Percentiles rank a stretch among this genome's conserved stretches.
phyloP scores from a whole-genome alignment of 2,888 invertebrate genomes.

The Callosobruchus maculatus region DNA sequence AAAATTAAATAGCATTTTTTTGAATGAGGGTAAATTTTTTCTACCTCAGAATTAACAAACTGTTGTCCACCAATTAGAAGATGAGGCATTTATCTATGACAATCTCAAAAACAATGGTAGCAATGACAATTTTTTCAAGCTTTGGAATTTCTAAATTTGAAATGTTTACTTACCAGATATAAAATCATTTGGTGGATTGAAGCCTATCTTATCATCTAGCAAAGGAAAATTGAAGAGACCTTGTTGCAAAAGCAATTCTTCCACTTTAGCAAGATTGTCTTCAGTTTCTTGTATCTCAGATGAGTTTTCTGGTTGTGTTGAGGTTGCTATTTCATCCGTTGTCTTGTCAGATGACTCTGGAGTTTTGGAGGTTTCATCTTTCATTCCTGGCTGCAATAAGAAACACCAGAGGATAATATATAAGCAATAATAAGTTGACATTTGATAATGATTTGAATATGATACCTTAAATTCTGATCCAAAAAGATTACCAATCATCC shows the following conservation, averaged over 20 bases:
- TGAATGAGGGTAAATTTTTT: too few species aligned
- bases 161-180: slow-evolving; percentile 28
- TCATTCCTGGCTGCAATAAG: neutral
- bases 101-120: too few species aligned
- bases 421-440: too few species aligned
- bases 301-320: slow-evolving; percentile 1
- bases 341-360: neutral
- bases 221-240: slow-evolving; percentile 39
- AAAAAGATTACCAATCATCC: too few species aligned
- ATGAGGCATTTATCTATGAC: too few species aligned
- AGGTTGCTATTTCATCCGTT: neutral
- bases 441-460: too few species aligned
- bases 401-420: neutral
- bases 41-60: too few species aligned
- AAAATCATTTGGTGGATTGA: slow-evolving; percentile 37
- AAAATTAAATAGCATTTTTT: too few species aligned
- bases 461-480: too few species aligned
- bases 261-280: slow-evolving; percentile 37
- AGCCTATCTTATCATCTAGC: slow-evolving; percentile 36
- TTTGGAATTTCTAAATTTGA: too few species aligned
- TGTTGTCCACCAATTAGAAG: too few species aligned
- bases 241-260: slow-evolving; percentile 40
- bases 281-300: slow-evolving; percentile 19
- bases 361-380: neutral
- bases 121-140: too few species aligned